Base-by-base conservation (phyloP, 2,888 invertebrate genomes). In the Bombyx huttoni region DNA sequence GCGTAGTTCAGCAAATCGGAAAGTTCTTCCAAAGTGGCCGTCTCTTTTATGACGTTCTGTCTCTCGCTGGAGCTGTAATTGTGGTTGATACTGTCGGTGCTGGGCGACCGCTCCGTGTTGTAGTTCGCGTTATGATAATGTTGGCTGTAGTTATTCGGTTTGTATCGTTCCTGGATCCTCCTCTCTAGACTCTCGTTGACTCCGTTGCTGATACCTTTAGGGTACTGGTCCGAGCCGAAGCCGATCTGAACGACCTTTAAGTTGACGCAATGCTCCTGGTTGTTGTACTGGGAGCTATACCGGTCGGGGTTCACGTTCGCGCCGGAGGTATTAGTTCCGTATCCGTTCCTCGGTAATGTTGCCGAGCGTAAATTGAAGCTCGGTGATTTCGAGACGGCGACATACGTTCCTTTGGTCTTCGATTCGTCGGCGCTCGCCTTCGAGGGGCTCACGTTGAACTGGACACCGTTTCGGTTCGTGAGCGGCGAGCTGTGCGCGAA, bases 1-100 rank as follows among this genome's bases (percentile, higher is more conserved):
- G 93, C 93, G 64, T 93, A 93, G 61, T 92, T 91, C 53, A 94
- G 77, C 2, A 93, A 79, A 75, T 94, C 93, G 3, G 93, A 93
- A 1, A 94, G 78, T 69, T 94, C 94, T 61, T 94, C 94, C 46
- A 94, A 75, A 51, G 92, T 93, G 46, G 91, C 90, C 51, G 91
- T 90, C 69, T 86, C 90, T 70, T 81, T 75, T 70, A 81, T 81
- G 24, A 84, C 76, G 54, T 77, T 87, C 58, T 81, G 87, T 81
- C 85, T 82, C 14, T 87, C 85, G 51, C 68, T 84, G 8, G 83
- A 63, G 58, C 82, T 81, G 59, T 84, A 87, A 59, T 86, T 86
- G 57, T 88, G 88, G 58, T 85, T 87, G 57, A 84, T 78, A 60
- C 82, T 84, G 57, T 86, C 85, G 53, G 75, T 82, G 65, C 87